These are phyloP conservation scores for Lycaon pictus DNA, from an alignment of 2,113 vertebrate genomes.

Conservation along the genomic window DNA sequence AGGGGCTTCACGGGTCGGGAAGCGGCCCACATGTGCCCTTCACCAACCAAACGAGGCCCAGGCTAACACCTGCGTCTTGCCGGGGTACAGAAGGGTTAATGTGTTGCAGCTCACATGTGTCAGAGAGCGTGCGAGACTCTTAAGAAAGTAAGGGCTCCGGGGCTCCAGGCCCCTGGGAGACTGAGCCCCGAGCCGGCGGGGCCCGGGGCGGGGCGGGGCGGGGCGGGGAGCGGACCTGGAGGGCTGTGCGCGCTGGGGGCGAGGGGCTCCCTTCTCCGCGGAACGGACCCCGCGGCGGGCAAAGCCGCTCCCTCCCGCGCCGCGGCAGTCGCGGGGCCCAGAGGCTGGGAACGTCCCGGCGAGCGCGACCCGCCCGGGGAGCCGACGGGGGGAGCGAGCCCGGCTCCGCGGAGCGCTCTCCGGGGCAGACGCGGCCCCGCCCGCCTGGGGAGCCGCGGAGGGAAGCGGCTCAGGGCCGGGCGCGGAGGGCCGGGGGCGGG, in stretches of 20 bases:
- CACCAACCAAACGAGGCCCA: not conserved
- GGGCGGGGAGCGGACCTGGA: not conserved
- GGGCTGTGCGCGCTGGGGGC: not conserved
- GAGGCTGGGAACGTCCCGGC: not conserved
- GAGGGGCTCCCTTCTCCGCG: not conserved
- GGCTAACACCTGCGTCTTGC: not conserved
- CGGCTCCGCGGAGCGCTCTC: not conserved
- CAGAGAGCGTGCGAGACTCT: not conserved
- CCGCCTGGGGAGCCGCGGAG: rapidly evolving
- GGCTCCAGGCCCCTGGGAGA: not conserved
- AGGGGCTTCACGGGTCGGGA: not conserved
- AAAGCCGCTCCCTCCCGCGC: not conserved
- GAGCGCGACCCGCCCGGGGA: not conserved
- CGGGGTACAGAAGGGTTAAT: not conserved
- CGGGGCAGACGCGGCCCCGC: not conserved
- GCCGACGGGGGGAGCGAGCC: too few species aligned
- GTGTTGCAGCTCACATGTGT: not conserved
- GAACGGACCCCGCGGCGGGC: not conserved
- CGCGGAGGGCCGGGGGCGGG: not conserved
- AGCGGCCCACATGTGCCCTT: not conserved
- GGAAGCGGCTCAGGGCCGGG: not conserved
- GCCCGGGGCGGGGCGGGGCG: not conserved
- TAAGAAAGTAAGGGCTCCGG: not conserved
- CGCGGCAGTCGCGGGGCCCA: not conserved
- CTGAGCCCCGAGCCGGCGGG: not conserved